Conservation (phyloP, 2,888 invertebrate genomes). For the Folsomia candida region DNA sequence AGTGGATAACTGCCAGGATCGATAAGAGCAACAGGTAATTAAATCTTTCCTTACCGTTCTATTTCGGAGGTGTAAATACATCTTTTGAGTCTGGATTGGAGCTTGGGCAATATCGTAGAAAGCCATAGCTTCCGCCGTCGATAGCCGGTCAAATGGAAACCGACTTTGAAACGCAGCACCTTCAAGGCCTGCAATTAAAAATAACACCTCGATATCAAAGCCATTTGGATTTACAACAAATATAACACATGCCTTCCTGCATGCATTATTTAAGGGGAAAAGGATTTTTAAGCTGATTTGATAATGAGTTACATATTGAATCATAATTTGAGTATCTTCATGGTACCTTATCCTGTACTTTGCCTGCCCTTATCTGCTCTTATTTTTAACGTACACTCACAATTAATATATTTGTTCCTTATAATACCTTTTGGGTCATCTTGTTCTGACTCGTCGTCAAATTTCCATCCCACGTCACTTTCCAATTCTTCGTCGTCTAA, state of each 20-base stretch:
- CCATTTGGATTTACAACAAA: too few relatives aligned
- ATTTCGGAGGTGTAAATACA: constrained; percentile 89
- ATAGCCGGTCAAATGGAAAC: constrained; percentile 90
- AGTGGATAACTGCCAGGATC: not conserved
- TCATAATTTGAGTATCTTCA: too few relatives aligned
- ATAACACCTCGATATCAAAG: too few relatives aligned
- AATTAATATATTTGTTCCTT: too few relatives aligned
- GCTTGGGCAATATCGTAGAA: constrained; percentile 87
- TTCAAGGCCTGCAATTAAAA: too few relatives aligned
- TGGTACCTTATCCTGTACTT: too few relatives aligned
- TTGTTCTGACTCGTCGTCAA: constrained; percentile 57
- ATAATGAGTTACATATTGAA: too few relatives aligned
- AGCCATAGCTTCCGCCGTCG: constrained; percentile 86
- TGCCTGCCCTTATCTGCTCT: too few relatives aligned
- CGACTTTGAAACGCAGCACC: constrained; percentile 92
- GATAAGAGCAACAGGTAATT: not conserved
- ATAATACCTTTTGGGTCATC: constrained; percentile 59
- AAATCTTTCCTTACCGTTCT: constrained; percentile 61
- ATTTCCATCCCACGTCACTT: constrained; percentile 47
- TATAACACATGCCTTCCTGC: too few relatives aligned
- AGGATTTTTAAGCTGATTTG: too few relatives aligned
- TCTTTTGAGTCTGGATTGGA: constrained; percentile 76
- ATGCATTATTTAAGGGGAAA: too few relatives aligned
- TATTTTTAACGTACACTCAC: not conserved
- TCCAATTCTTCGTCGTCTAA: constrained; percentile 43